Evolutionary conservation across 2,888 invertebrate genomes (phyloP).

Genomic region (Agrotis puta): DNA sequence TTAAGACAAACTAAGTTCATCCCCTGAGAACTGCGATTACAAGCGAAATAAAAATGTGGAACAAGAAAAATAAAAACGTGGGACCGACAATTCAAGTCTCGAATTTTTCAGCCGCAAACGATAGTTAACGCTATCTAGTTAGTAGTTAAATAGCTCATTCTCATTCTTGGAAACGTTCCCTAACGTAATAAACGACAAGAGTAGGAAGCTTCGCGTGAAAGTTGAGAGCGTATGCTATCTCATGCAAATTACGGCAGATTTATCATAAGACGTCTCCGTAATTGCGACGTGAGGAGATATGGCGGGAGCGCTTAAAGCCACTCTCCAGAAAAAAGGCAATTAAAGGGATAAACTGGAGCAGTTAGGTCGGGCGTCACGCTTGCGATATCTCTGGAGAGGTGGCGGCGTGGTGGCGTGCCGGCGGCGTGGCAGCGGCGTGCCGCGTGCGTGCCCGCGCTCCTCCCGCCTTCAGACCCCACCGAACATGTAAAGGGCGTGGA

Average conservation of each 20-base stretch:
- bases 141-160: slow-evolving; percentile 90
- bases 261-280: slow-evolving; percentile 91
- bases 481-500: slow-evolving; percentile 90
- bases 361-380: slow-evolving; percentile 87
- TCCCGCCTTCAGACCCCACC: slow-evolving; percentile 80
- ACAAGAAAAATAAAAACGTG: slow-evolving; percentile 66
- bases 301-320: slow-evolving; percentile 87
- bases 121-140: slow-evolving; percentile 85
- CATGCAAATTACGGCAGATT: slow-evolving; percentile 91
- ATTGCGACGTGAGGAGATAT: slow-evolving; percentile 91
- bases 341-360: slow-evolving; percentile 90
- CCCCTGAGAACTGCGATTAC: slow-evolving; percentile 62
- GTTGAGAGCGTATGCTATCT: slow-evolving; percentile 91
- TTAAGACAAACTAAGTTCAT: slow-evolving; percentile 67
- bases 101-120: slow-evolving; percentile 75
- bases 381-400: slow-evolving; percentile 82
- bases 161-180: slow-evolving; percentile 89
- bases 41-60: slow-evolving; percentile 63
- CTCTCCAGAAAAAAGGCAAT: slow-evolving; percentile 90
- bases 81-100: slow-evolving; percentile 63
- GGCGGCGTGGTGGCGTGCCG: slow-evolving; percentile 64
- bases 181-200: slow-evolving; percentile 90
- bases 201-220: slow-evolving; percentile 89
- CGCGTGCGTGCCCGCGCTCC: slow-evolving; percentile 78
- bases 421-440: slow-evolving; percentile 66